phyloP scores from a whole-genome alignment of 2,888 invertebrate species.

The Parnassius smintheus region DNA sequence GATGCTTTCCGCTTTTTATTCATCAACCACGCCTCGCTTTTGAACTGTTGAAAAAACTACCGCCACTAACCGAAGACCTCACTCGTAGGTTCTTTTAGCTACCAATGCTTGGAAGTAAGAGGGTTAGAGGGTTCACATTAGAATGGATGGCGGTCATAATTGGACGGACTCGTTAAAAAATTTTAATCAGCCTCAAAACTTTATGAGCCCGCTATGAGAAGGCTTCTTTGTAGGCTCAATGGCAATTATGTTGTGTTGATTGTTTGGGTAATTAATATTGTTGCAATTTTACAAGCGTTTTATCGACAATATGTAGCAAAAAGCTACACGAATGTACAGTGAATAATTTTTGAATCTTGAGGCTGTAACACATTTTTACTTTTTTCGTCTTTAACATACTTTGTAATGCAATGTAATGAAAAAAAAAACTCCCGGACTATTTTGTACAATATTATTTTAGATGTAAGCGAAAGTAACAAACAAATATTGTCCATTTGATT shows the following conservation, averaged over 20 bases:
- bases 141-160: constrained; percentile 53
- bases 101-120: constrained; percentile 24
- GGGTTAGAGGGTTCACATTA: constrained; percentile 31
- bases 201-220: constrained; percentile 65
- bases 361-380: not conserved
- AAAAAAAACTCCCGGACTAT: too few species aligned
- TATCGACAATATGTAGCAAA: constrained; percentile 6
- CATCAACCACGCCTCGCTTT: constrained; percentile 59
- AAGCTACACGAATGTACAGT: not conserved
- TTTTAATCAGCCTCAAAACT: constrained; percentile 69
- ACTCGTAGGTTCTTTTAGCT: constrained; percentile 24
- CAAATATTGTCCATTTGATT: too few species aligned
- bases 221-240: constrained; percentile 61
- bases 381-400: too few species aligned
- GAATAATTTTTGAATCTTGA: not conserved
- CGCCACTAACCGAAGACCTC: constrained; percentile 31
- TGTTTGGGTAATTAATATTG: constrained; percentile 45
- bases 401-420: too few species aligned
- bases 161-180: constrained; percentile 66
- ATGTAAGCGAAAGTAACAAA: too few species aligned
- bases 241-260: constrained; percentile 54
- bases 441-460: too few species aligned
- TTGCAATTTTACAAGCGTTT: constrained; percentile 33
- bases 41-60: constrained; percentile 52
- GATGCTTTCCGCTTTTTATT: constrained; percentile 58